Evolutionary conservation across 2,888 invertebrate genomes (phyloP), one percentile per base, ranked within the genome.

Genomic region (Caenorhabditis sulstoni): DNA sequence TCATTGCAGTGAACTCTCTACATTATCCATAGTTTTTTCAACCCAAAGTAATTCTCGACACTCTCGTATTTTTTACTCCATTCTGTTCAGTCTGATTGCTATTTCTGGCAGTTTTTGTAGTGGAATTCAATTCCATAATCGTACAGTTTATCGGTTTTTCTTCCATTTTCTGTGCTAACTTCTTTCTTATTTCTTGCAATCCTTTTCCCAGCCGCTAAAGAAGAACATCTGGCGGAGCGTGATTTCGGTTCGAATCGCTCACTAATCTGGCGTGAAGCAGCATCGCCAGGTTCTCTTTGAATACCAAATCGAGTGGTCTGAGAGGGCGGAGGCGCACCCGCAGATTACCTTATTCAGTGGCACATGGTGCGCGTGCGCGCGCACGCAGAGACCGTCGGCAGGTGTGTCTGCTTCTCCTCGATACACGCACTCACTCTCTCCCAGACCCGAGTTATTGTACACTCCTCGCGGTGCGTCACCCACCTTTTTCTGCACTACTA

Each of bases 331-430:
- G 68, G 68, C 68, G 52, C 67, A 68, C 68, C 59, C 59, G 66
- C 66, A 58, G 67, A 67, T 67, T 67, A 67, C 67, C 67, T 67
- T 67, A 67, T 45, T 49, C 58, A 55, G 67, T 39, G 57, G 67
- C 64, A 53, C 62, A 64, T 52, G 53, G 50, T 49, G 57, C 64
- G 71, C 71, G 35, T 44, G 57, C 47, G 55, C 47, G 55, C 64
- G 58, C 73, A 64, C 29, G 29, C 29, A 7, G 29, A 58, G 64
- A 73, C 64, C 35, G 41, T 52, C 50, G 64, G 50, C 64, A 64
- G 64, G 44, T 55, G 18, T 37, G 49, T 71, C 45, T 39, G 29
- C 7, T 45, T 20, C 64, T 64, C 64, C 29, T 12, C 64, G 29
- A 44, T 55, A 44, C 58, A 39, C 37, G 23, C 52, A 39, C 18